A percentile compares a stretch with the other conserved stretches of the same genome.
Conservation (phyloP, 2,797 vertebrate species). For the Poecile montanus region DNA sequence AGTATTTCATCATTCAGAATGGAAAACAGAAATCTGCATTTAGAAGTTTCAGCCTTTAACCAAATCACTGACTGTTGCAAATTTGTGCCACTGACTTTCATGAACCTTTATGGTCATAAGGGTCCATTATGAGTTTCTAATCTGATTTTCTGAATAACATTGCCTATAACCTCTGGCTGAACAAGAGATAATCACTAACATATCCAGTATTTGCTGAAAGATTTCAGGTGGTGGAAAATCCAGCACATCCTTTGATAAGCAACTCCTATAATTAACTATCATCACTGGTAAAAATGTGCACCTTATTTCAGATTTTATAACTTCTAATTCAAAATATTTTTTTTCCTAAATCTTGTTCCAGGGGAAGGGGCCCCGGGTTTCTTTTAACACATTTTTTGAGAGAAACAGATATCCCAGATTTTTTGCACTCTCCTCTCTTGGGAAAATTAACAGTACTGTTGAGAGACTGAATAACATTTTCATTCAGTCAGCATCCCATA, state of each 20-base stretch:
- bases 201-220: background rate
- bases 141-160: constrained; percentile 43
- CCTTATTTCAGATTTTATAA: background rate
- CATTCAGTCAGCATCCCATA: background rate
- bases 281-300: background rate
- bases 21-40: constrained; percentile 37
- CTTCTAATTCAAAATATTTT: background rate
- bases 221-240: background rate
- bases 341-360: background rate
- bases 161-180: background rate
- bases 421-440: background rate
- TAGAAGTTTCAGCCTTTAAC: constrained; percentile 2
- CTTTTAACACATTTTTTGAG: background rate
- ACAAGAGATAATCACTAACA: constrained; percentile 21
- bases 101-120: background rate
- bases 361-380: accelerated
- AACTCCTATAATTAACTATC: background rate
- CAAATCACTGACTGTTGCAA: constrained; percentile 18
- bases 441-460: background rate
- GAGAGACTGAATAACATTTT: background rate
- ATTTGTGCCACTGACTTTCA: constrained; percentile 28
- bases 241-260: background rate
- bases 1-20: constrained; percentile 1
- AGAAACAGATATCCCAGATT: background rate
- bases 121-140: constrained; percentile 12